Percentiles rank a stretch among this genome's conserved stretches.
Conservation (phyloP, 2,113 vertebrate species). For the Hemibagrus wyckioides region DNA sequence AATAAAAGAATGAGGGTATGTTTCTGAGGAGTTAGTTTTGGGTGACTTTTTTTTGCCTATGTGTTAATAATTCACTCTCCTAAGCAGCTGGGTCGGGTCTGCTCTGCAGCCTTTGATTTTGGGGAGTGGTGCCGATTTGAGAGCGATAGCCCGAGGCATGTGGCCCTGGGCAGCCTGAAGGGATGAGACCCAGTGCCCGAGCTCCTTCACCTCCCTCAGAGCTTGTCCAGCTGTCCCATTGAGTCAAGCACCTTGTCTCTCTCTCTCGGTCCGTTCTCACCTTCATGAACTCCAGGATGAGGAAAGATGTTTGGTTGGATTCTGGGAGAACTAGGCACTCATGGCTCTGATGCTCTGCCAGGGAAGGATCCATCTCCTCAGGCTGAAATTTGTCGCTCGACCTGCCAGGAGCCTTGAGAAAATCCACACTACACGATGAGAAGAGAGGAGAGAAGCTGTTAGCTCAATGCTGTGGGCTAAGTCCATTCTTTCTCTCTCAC, state of each 20-base stretch:
- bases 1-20: constrained; percentile 36
- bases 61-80: constrained; percentile 76
- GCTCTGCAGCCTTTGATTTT: constrained; percentile 74
- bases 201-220: constrained; percentile 22
- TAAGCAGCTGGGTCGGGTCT: constrained; percentile 71
- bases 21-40: constrained; percentile 52
- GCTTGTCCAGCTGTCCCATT: constrained; percentile 33
- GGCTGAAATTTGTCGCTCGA: constrained; percentile 77
- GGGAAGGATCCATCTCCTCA: constrained; percentile 51
- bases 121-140: constrained; percentile 72
- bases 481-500: constrained; percentile 29
- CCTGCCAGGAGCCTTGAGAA: constrained; percentile 76
- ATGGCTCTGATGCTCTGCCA: constrained; percentile 66
- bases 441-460: constrained; percentile 62
- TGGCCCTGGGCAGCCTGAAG: constrained; percentile 70
- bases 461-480: constrained; percentile 47
- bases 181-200: constrained; percentile 39
- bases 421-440: constrained; percentile 74
- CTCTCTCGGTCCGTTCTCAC: constrained; percentile 5
- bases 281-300: constrained; percentile 43
- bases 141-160: constrained; percentile 73
- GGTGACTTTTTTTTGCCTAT: constrained; percentile 63
- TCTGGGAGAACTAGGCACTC: constrained; percentile 61
- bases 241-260: neutral
- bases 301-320: constrained; percentile 60